Conservation (phyloP, 2,888 invertebrate genomes). For the Pediacus dermestoides region DNA sequence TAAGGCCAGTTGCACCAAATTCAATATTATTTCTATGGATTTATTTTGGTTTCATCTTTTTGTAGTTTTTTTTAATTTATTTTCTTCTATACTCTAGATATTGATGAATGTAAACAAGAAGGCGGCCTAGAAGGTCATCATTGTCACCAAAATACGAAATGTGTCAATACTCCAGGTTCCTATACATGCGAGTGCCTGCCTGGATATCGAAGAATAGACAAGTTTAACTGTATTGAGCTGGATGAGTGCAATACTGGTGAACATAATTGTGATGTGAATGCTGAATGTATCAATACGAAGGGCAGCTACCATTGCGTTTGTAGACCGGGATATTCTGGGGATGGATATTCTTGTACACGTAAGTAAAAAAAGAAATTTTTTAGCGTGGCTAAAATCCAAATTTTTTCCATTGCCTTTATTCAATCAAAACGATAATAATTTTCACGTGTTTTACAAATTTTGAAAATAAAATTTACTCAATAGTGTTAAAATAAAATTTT, state of each 20-base stretch:
- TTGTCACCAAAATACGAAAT: conserved; percentile 79
- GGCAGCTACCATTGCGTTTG: conserved; percentile 78
- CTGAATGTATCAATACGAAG: conserved; percentile 75
- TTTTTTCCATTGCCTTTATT: too few species aligned
- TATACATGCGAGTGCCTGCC: conserved; percentile 81
- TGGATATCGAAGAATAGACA: conserved; percentile 72
- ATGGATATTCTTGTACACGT: conserved; percentile 79
- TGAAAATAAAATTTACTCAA: too few species aligned
- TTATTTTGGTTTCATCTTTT: too few species aligned
- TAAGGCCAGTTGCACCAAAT: too few species aligned
- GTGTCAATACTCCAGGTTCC: conserved; percentile 77
- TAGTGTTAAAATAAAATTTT: too few species aligned
- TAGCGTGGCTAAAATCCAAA: too few species aligned
- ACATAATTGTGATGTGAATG: conserved; percentile 72
- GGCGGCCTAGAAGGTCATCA: conserved; percentile 79
- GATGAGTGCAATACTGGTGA: conserved; percentile 73
- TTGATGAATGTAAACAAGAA: conserved; percentile 78
- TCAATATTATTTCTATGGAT: too few species aligned
- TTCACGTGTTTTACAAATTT: too few species aligned
- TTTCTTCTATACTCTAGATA: too few species aligned
- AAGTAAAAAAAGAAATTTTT: too few species aligned
- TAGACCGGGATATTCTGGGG: conserved; percentile 68
- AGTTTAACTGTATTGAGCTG: conserved; percentile 75
- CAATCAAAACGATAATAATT: too few species aligned
- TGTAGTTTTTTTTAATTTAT: too few species aligned